A percentile compares a stretch with the other conserved stretches of the same genome.
These are phyloP conservation scores for Hassar affinis DNA, from an alignment of 2,113 vertebrate genomes.

Conservation along the genomic window DNA sequence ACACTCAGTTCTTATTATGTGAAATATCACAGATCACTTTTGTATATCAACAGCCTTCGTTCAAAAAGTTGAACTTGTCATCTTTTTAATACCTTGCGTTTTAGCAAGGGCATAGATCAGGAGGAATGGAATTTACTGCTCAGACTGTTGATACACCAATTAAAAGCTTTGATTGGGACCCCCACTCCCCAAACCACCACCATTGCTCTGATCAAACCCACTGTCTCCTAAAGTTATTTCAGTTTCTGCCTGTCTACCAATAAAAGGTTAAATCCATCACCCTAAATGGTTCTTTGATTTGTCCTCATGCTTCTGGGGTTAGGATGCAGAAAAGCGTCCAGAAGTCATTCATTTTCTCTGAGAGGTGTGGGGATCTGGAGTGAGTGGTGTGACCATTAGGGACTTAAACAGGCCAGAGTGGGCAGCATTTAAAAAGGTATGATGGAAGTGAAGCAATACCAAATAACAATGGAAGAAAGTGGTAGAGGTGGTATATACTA, in stretches of 20 bases:
- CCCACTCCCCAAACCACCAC: too few relatives aligned
- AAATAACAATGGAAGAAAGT: background rate
- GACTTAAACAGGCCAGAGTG: background rate
- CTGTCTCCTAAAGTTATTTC: background rate
- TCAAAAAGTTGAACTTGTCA: background rate
- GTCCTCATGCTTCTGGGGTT: background rate
- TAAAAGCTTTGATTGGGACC: background rate
- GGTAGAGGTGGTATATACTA: background rate
- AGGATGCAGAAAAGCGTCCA: background rate
- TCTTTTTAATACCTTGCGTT: background rate
- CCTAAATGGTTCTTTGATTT: background rate
- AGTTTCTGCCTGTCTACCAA: background rate
- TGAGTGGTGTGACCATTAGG: too few relatives aligned
- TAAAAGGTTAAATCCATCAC: background rate
- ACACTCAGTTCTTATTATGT: background rate
- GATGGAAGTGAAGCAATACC: background rate
- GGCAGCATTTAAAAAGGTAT: background rate
- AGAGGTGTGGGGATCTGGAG: background rate
- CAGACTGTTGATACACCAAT: background rate
- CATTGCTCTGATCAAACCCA: background rate
- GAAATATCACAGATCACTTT: background rate
- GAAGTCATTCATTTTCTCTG: background rate
- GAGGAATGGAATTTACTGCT: background rate
- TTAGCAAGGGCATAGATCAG: background rate
- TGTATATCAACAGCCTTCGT: background rate